Evolutionary conservation across 2,888 invertebrate genomes (phyloP).

Genomic region (Cyrtodaria siliqua): DNA sequence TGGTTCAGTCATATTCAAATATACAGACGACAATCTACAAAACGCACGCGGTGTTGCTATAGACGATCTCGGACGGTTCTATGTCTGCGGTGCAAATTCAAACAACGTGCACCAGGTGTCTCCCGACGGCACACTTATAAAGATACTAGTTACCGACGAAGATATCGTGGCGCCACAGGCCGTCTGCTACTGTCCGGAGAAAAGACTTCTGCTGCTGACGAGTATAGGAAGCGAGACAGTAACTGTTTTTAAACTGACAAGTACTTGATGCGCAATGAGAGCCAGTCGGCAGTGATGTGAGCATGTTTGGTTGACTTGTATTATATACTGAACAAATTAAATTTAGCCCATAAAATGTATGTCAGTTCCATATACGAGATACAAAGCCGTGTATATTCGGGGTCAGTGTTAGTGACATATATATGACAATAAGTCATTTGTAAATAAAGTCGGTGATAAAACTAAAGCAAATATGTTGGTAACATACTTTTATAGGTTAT

Average conservation of each 20-base stretch:
- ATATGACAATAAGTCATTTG: too few relatives aligned
- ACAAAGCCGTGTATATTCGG: too few relatives aligned
- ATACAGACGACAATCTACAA: slow-evolving; percentile 39
- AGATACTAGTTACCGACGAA: slow-evolving; percentile 36
- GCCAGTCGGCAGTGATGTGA: too few relatives aligned
- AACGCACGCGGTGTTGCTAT: slow-evolving; percentile 49
- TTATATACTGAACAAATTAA: too few relatives aligned
- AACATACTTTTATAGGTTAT: too few relatives aligned
- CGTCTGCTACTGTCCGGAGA: slow-evolving; percentile 48
- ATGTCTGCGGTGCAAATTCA: slow-evolving; percentile 55
- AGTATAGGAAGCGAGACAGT: slow-evolving; percentile 39
- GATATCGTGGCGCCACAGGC: slow-evolving; percentile 51
- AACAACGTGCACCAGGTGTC: slow-evolving; percentile 56
- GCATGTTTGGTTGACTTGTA: too few relatives aligned
- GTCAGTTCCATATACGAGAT: too few relatives aligned
- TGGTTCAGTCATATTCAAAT: slow-evolving; percentile 46
- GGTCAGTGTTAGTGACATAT: too few relatives aligned
- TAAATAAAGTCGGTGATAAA: too few relatives aligned
- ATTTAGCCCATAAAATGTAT: too few relatives aligned
- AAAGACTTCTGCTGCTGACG: slow-evolving; percentile 41
- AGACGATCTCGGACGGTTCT: slow-evolving; percentile 49
- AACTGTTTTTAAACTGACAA: slow-evolving; percentile 11
- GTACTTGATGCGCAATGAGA: neutral
- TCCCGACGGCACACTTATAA: slow-evolving; percentile 42
- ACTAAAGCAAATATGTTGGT: too few relatives aligned